phyloP scores from a whole-genome alignment of 2,113 vertebrate genomes.

The Calonectris borealis region DNA sequence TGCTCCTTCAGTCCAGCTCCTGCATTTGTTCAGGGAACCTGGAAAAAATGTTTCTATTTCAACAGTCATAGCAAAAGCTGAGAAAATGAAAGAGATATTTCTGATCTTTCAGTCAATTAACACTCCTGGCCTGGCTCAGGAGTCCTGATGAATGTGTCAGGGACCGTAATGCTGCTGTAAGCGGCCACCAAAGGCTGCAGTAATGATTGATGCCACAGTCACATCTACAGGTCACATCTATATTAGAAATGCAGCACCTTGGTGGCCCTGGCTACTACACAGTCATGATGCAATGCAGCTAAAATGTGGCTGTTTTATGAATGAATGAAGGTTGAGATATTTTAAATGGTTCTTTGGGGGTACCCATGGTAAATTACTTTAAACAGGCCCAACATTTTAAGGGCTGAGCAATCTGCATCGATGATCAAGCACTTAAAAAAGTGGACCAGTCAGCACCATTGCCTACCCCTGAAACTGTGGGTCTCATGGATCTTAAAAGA shows the following conservation, averaged over 20 bases:
- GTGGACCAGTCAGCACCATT: background rate
- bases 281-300: background rate
- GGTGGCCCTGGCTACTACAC: background rate
- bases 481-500: background rate
- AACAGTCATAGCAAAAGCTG: background rate
- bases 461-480: background rate
- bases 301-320: background rate
- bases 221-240: background rate
- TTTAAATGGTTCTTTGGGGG: background rate
- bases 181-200: background rate
- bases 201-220: background rate
- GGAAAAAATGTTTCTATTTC: conserved; percentile 8
- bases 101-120: background rate
- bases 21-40: background rate
- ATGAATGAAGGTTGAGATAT: background rate
- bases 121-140: background rate
- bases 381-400: background rate
- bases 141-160: background rate
- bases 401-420: background rate
- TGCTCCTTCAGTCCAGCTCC: background rate
- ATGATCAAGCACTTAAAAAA: background rate
- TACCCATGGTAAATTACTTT: background rate
- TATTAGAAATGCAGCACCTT: background rate
- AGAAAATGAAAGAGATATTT: background rate
- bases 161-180: background rate